phyloP scores from a whole-genome alignment of 2,113 vertebrate genomes.

The Macaca mulatta region DNA sequence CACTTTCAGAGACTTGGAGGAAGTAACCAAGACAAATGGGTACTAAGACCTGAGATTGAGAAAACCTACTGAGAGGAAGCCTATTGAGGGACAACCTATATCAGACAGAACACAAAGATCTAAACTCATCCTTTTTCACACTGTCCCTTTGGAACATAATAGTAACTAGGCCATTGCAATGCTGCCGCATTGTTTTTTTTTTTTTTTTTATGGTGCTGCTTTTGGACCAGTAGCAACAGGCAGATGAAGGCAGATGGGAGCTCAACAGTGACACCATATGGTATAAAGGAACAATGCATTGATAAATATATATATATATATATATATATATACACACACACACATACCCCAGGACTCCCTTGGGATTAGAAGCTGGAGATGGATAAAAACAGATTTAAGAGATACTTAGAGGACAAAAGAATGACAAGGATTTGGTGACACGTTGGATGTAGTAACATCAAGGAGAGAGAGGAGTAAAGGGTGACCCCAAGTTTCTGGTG shows the following conservation, averaged over 20 bases:
- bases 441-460: neutral
- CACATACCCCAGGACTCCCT: neutral
- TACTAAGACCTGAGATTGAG: neutral
- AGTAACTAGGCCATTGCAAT: neutral
- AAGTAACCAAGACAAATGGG: neutral
- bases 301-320: no score
- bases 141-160: neutral
- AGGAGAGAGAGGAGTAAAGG: neutral
- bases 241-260: neutral
- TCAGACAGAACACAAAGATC: neutral
- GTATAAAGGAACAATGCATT: neutral
- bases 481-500: neutral
- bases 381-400: neutral
- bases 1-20: neutral
- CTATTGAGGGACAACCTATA: neutral
- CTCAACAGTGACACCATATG: slow-evolving; percentile 43
- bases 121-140: neutral
- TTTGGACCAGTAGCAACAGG: neutral
- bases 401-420: neutral
- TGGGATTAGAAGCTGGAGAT: neutral
- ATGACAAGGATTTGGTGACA: neutral
- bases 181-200: no score
- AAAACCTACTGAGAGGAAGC: neutral
- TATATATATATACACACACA: no score
- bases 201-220: neutral